Evolutionary conservation across 2,113 vertebrate genomes (phyloP).

Genomic region (Okapia johnstoni): DNA sequence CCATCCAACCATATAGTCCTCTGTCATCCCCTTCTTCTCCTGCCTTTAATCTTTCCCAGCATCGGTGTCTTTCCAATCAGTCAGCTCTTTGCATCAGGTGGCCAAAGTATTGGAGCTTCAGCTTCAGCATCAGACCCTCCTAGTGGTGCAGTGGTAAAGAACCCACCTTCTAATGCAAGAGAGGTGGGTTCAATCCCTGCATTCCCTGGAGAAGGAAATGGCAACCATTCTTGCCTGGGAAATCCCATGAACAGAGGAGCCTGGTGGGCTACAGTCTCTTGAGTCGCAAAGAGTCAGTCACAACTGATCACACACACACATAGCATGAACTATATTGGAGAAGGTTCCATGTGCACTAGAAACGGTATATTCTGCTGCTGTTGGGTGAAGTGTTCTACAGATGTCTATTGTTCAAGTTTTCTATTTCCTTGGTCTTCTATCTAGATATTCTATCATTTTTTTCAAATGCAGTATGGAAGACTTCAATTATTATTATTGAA

Average conservation of each 20-base stretch:
- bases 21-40: not conserved
- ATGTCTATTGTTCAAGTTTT: not conserved
- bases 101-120: not conserved
- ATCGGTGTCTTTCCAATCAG: not conserved
- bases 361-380: not conserved
- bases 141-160: not conserved
- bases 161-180: not conserved
- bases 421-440: not conserved
- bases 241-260: not conserved
- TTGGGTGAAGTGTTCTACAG: not conserved
- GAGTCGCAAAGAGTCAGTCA: not conserved
- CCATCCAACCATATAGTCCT: not conserved
- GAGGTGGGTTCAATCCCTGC: accelerated
- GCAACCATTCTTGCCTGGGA: not conserved
- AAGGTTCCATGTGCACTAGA: not conserved
- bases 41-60: not conserved
- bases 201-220: not conserved
- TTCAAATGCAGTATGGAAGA: not conserved
- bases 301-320: not conserved
- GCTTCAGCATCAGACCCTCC: not conserved
- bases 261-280: not conserved
- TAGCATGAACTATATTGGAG: not conserved
- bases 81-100: not conserved
- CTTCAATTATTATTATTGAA: not conserved
- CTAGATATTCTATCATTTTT: not conserved